Evolutionary conservation across 2,888 invertebrate genomes (phyloP), one percentile per base, ranked within the genome.

Genomic region (Leptothorax acervorum): DNA sequence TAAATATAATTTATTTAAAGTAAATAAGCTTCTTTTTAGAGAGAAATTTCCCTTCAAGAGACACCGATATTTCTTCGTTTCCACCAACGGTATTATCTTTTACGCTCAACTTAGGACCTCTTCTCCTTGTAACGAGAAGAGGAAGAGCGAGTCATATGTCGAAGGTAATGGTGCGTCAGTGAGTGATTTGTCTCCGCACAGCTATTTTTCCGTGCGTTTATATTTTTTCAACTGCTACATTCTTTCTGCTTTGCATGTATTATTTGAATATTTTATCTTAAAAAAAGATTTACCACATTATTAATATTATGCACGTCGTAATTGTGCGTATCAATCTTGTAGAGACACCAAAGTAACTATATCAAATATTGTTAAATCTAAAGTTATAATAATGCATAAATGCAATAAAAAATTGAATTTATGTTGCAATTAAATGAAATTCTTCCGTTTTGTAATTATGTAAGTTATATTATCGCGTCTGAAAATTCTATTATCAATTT

Each of bases 101-200:
- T 78, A 86, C 84, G 78, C 81, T 85, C 70, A 62, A 83, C 76
- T 74, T 55, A 82, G 73, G 1, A 68, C 31, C 68, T 83, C 66
- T 83, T 86, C 84, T 85, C 78, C 68, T 83, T 75, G 82, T 74
- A 70, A 86, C 82, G 86, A 39, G 70, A 84, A 65, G 57, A 75
- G 70, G 71, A 85, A 87, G 68, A 45, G 4, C 48, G 57, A 89
- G 75, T 82, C 88, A 86, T 89, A 82, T 82, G 82, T 86, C 86
- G 86, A 89, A 88, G 86, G 82, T 89, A 89, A 89, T 86, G 86
- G 86, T 73, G 85, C 81, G 85, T 84, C 70, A 85, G 83, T 75
- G 42, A 73, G 71, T 63, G 85, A 87, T 87, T 88, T 84, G 84
- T 90, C 85, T 85, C 74, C 65, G 65, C 48, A 85, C 65, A 78